Evolutionary conservation across 2,113 vertebrate species (phyloP), one percentile per base, ranked within the genome.

Genomic region (Eclectus roratus): DNA sequence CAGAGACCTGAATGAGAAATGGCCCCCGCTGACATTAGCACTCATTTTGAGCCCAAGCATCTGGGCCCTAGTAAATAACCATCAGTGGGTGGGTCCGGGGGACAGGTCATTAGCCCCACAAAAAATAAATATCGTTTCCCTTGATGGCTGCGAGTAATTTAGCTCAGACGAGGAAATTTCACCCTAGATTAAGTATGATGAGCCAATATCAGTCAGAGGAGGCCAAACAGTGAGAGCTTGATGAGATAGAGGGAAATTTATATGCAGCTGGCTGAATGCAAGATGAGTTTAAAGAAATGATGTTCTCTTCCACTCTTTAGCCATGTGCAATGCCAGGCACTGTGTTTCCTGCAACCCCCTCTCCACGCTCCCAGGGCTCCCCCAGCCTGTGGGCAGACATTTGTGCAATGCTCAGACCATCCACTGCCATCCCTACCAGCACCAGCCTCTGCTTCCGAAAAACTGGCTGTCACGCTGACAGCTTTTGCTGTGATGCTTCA

Each of bases 51-150:
- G 99, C 98, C 98, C 98, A 98, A 99, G 99, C 99, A 99, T 99
- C 99, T 99, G 99, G 99, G 99, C 98, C 99, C 99, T 98, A 99
- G 99, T 99, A 99, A 99, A 99, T 99, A 99, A 99, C 98, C 99
- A 99, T 99, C 99, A 99, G 99, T 99, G 99, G 99, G 99, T 98
- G 99, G 99, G 99, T 98, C 99, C 87, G 97, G 97, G 98, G 99
- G 99, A 99, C 99, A 99, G 99, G 99, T 99, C 99, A 99, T 99
- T 99, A 99, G 99, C 99, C 98, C 99, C 98, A 98, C 99, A 98
- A 99, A 99, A 99, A 99, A 99, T 99, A 99, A 99, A 99, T 99
- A 99, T 99, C 99, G 98, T 98, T 98, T 99, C 98, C 99, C 99
- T 98, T 99, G 99, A 99, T 99, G 99, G 99, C 99, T 99, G 99